Base-by-base conservation (phyloP, 1,140 invertebrate genomes). In the Rhyzopertha dominica region DNA sequence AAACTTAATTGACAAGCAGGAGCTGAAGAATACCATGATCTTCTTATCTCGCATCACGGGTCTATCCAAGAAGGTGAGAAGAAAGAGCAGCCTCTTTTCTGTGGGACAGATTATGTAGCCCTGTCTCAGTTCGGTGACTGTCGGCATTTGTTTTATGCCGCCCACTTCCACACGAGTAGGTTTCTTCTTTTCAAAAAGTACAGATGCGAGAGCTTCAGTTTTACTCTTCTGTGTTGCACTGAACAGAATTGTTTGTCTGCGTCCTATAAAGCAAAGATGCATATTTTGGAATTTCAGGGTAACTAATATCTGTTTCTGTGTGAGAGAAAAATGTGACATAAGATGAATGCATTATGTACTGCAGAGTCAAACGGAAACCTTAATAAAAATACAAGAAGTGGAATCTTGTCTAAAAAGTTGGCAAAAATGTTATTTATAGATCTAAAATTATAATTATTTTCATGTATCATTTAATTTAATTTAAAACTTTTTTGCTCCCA, bases 21-120 rank as follows among this genome's bases (percentile, higher is more conserved):
- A 95, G 46, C 90, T 95, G 60, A 98, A 90, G 71, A 99, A 99
- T 0, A 99, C 95, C 95, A 99, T 98, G 1, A 96, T 80, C 73
- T 98, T 98, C 64, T 83, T 84, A 53, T 83, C 85, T 74, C 94
- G 95, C 66, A 88, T 90, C 18, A 82, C 75, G 66, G 98, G 97
- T 70, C 92, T 96, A 69, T 95, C 97, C 3, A 99, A 70, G 68
- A 99, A 98, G 48, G 95, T 97, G 62, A 96, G 98, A 13, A 99
- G 73, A 10, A 98, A 76, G 19, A 97, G 74, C 62, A 98, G 89
- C 55, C 95, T 74, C 65, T 95, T 97, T 39, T 98, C 95, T 40
- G 90, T 90, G 2, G 92, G 91, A 68, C 90, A 93, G 0, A 95
- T 82, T 35, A 98, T 89, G 71, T 81, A 81, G 74, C 92, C 87